These are phyloP conservation scores for Hydrotaea cyrtoneurina DNA, from an alignment of 2,888 invertebrate species.

Conservation along the genomic window DNA sequence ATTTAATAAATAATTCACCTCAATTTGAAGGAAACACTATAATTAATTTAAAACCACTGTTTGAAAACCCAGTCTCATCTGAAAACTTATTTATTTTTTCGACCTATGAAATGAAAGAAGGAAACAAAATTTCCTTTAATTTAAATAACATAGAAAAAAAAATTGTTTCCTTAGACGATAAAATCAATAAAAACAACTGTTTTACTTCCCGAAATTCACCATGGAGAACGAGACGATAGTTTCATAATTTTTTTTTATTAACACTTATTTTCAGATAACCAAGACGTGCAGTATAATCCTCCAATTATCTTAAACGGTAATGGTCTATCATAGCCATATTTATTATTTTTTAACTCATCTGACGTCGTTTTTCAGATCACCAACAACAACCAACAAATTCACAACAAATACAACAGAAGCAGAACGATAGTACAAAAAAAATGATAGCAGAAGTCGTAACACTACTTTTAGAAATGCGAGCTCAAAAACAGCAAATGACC, in stretches of 20 bases:
- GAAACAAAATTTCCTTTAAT: conserved; percentile 27
- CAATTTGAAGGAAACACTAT: conserved; percentile 29
- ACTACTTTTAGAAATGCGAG: conserved; percentile 30
- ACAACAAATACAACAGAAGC: conserved; percentile 37
- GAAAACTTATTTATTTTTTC: conserved; percentile 42
- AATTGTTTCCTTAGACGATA: conserved; percentile 40
- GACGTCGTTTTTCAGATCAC: conserved; percentile 31
- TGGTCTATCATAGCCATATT: conserved; percentile 19
- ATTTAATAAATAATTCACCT: conserved; percentile 28
- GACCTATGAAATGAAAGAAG: conserved; percentile 8
- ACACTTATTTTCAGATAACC: conserved; percentile 29
- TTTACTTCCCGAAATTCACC: conserved; percentile 42
- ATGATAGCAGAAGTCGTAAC: conserved; percentile 28
- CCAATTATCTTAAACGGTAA: conserved; percentile 32
- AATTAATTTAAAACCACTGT: conserved; percentile 31
- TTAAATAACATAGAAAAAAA: conserved; percentile 37
- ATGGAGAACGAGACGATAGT: conserved; percentile 37
- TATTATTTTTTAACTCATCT: conserved; percentile 35
- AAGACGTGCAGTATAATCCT: conserved; percentile 32
- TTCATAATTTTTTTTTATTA: conserved; percentile 35
- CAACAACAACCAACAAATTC: conserved; percentile 18
- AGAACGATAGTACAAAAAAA: conserved; percentile 28
- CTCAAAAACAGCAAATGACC: conserved; percentile 28
- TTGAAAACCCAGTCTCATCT: conserved; percentile 52
- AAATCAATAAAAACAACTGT: conserved; percentile 29